Conservation (phyloP, 2,113 vertebrate genomes). For the Vulpes ferrilata region DNA sequence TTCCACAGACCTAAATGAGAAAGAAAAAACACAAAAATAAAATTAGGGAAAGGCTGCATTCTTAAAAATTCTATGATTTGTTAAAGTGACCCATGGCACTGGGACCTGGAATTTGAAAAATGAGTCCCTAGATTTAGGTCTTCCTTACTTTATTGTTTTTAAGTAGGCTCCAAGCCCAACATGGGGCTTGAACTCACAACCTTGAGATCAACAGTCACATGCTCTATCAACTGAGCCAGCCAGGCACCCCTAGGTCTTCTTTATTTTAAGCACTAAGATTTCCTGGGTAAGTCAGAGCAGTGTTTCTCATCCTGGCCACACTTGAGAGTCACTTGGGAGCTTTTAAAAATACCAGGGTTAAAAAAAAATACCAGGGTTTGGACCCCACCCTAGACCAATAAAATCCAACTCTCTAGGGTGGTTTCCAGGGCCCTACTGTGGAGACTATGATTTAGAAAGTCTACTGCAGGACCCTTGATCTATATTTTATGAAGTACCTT, state of each 20-base stretch:
- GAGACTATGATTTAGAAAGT: conserved; percentile 52
- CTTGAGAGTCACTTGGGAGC: neutral
- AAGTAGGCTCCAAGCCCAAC: neutral
- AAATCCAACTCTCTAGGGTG: conserved; percentile 42
- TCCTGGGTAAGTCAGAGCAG: neutral
- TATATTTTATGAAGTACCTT: conserved; percentile 49
- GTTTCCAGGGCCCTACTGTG: neutral
- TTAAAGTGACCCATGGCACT: neutral
- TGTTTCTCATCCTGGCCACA: neutral
- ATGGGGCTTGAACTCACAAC: neutral
- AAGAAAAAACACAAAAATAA: conserved; percentile 20
- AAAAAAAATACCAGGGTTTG: neutral
- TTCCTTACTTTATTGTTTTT: neutral
- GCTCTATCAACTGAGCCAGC: neutral
- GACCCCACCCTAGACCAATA: neutral
- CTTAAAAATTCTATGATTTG: conserved; percentile 51
- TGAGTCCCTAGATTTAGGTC: conserved; percentile 31
- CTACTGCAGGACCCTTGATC: neutral
- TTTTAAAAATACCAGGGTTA: neutral
- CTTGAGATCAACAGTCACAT: neutral
- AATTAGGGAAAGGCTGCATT: neutral
- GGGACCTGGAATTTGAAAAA: conserved; percentile 18
- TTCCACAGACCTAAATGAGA: neutral
- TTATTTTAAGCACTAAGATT: conserved; percentile 6
- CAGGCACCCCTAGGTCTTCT: neutral